Evolutionary conservation across 2,797 vertebrate species (phyloP), one percentile per base, ranked within the genome.

Genomic region (Enteromius thamalakanensis): DNA sequence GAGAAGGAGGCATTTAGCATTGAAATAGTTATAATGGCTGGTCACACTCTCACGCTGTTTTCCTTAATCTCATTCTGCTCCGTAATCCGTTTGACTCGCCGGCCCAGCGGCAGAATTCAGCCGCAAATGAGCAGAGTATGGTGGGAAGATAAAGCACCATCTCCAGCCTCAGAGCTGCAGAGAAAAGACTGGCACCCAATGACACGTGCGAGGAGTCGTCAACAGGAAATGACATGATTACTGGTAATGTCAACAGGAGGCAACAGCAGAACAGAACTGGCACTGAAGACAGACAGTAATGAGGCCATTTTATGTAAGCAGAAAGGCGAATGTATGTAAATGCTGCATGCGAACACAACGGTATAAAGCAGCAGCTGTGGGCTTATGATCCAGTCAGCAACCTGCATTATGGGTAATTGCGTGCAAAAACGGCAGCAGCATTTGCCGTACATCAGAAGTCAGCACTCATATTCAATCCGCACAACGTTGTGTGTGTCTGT

Each of bases 51-150:
- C 75, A 82, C 67, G 58, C 86, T 82, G 88, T 60, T 80, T 84
- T 64, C 71, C 79, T 84, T 84, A 84, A 87, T 87, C 86, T 80
- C 65, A 86, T 87, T 86, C 82, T 78, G 75, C 81, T 26, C 40
- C 17, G 23, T 87, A 85, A 89, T 85, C 85, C 80, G 45, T 86
- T 81, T 81, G 79, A 85, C 86, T 85, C 21, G 58, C 80, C 75
- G 82, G 74, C 80, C 84, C 72, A 45, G 29, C 37, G 67, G 78
- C 51, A 80, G 71, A 49, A 51, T 79, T 82, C 47, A 42, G 37
- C 71, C 34, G 68, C 40, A 76, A 80, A 82, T 82, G 64, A 87
- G 76, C 42, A 70, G 82, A 84, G 70, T 60, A 74, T 15, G 58
- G 81, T 71, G 79, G 45, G 49, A 76, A 72, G 82, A 77, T 76